phyloP scores from a whole-genome alignment of 2,113 vertebrate species.

The Parotia lawesii region DNA sequence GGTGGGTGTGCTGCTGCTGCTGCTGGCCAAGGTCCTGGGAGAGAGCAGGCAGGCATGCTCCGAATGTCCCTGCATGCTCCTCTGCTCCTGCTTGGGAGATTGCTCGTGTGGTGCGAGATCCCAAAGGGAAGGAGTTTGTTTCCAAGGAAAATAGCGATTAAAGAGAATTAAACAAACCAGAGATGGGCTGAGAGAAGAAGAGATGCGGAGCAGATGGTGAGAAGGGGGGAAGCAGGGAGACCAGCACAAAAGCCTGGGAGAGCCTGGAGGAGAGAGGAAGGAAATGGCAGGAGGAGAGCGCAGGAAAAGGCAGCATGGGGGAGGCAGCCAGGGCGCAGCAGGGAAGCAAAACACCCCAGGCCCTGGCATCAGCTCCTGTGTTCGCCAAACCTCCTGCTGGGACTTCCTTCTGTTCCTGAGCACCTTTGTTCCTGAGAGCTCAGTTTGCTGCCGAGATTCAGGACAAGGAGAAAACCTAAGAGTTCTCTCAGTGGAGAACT shows the following conservation, averaged over 20 bases:
- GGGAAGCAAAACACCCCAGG: not conserved
- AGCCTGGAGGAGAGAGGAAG: constrained; percentile 6
- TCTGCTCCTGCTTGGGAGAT: not conserved
- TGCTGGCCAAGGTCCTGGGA: not conserved
- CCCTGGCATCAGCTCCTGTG: not conserved
- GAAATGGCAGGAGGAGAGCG: not conserved
- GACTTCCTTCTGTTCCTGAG: constrained; percentile 16
- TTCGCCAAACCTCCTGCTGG: constrained; percentile 11
- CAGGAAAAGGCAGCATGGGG: not conserved
- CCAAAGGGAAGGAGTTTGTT: not conserved
- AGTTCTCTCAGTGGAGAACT: not conserved
- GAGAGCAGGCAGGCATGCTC: rapidly evolving
- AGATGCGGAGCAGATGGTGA: not conserved
- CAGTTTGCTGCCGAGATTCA: constrained; percentile 8
- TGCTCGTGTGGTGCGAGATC: rapidly evolving
- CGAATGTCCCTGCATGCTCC: rapidly evolving
- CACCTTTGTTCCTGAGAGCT: constrained; percentile 9
- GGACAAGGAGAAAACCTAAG: not conserved
- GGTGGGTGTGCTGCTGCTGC: not conserved
- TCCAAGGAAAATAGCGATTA: constrained; percentile 35
- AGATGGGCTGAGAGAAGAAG: not conserved
- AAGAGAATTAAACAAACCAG: constrained; percentile 54
- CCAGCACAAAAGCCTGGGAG: not conserved
- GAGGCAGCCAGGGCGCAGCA: not conserved
- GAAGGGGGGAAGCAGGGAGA: not conserved